Evolutionary conservation across 2,888 invertebrate genomes (phyloP), one percentile per base, ranked within the genome.

Genomic region (Sminthurinus aureus): DNA sequence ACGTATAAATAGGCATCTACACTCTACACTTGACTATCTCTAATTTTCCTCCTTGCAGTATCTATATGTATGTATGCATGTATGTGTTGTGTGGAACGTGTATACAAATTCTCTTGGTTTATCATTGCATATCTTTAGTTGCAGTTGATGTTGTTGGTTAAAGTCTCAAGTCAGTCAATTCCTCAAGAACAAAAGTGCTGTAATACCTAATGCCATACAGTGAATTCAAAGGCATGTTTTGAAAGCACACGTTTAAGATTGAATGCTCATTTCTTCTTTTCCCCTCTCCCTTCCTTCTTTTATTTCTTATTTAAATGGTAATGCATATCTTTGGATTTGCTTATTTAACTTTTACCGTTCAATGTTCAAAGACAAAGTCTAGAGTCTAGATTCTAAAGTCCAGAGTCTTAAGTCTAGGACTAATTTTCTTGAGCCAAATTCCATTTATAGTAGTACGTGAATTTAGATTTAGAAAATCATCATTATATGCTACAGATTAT

Each of bases 271-370:
- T 64, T 64, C 11, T 73, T 15, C 24, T 73, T 38, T 6, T 6
- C 38, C 38, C 38, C 38, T 38, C 38, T 38, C 38, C 38, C 1
- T 38, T 38, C 38, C 6, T 38, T 2, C 50, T 51, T 6, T 51
- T n/a, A n/a, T n/a, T 51, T 51, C 52, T 38, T 11, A 38, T n/a
- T 75, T 75, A 50, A 75, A 51, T 51, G 51, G n/a, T 75, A 75
- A 75, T n/a, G n/a, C n/a, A n/a, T 75, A 75, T 50, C 75, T 50
- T 75, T 51, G 38, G 71, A 69, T 79, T 79, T 79, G 79, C 79
- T 79, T 79, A 79, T 71, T 79, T 79, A 20, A 71, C 79, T 79
- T 79, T 69, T 50, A 26, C 13, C 12, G 50, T 74, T 74, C 26
- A 12, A 24, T 20, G 69, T 69, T 22, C 20, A 20, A 12, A 69